A percentile compares a stretch with the other conserved stretches of the same genome.
These are phyloP conservation scores for Python bivittatus DNA, from an alignment of 2,113 vertebrate genomes.

Conservation along the genomic window DNA sequence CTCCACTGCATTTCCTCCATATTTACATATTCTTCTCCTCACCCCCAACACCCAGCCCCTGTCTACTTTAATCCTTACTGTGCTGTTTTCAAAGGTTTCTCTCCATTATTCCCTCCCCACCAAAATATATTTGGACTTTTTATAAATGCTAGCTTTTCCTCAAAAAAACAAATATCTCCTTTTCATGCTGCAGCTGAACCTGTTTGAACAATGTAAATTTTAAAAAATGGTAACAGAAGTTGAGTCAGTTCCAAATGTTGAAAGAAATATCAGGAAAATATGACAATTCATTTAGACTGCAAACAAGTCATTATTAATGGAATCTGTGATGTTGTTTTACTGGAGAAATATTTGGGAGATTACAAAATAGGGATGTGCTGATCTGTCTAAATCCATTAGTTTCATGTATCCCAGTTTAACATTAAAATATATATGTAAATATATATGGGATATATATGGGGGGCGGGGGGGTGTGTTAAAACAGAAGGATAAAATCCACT, in stretches of 20 bases:
- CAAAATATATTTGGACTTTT: not conserved
- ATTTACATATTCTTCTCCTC: not conserved
- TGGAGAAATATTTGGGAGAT: not conserved
- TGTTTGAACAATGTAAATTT: not conserved
- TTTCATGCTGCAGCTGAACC: not conserved
- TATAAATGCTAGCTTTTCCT: not conserved
- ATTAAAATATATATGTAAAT: not conserved
- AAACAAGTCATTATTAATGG: not conserved
- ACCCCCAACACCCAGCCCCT: not conserved
- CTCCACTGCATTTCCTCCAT: not conserved
- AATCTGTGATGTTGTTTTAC: not conserved
- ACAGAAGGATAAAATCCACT: not conserved
- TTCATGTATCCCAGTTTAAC: not conserved
- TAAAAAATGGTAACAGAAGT: not conserved
- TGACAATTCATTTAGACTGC: not conserved
- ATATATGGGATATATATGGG: not conserved
- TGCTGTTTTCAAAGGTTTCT: not conserved
- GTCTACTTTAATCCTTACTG: not conserved
- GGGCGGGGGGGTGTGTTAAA: not conserved
- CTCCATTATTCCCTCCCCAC: not conserved
- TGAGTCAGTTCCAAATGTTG: not conserved
- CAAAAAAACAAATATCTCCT: not conserved
- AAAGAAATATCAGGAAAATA: not conserved
- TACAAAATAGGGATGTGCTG: not conserved
- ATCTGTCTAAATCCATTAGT: not conserved